These are phyloP conservation scores for Drosophila mojavensis DNA, from an alignment of 1,140 invertebrate species.

Conservation along the genomic window DNA sequence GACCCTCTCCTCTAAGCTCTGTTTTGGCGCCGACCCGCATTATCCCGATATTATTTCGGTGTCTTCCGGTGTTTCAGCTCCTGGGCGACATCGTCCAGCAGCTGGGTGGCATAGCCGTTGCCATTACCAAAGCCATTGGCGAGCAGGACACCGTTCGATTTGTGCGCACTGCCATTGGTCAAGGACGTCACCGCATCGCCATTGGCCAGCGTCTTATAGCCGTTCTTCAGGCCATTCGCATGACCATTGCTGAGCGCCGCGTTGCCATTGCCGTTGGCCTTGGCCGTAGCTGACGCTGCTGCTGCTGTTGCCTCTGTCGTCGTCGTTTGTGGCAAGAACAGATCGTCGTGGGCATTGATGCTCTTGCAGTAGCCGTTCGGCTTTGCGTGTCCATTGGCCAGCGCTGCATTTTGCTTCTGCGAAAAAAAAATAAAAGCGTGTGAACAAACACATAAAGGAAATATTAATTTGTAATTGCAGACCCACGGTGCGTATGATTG, in stretches of 20 bases:
- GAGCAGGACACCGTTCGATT: constrained; percentile 41
- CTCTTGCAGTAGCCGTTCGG: constrained; percentile 76
- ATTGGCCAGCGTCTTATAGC: constrained; percentile 59
- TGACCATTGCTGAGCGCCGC: constrained; percentile 58
- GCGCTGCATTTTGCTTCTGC: constrained; percentile 60
- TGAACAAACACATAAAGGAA: background rate
- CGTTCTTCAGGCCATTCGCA: constrained; percentile 64
- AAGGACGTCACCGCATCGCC: constrained; percentile 25
- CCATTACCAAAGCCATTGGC: constrained; percentile 49
- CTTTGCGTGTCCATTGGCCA: constrained; percentile 68
- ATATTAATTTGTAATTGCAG: background rate
- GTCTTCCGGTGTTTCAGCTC: constrained; percentile 79
- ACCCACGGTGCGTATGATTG: constrained; percentile 23
- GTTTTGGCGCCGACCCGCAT: constrained; percentile 62
- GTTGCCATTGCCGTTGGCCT: constrained; percentile 50
- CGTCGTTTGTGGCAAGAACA: constrained; percentile 57
- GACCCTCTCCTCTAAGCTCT: constrained; percentile 59
- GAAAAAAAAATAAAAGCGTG: no score
- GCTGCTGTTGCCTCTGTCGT: constrained; percentile 25
- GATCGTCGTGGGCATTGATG: constrained; percentile 76
- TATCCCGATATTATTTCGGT: constrained; percentile 79
- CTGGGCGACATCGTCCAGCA: constrained; percentile 66
- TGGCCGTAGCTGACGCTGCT: constrained; percentile 36
- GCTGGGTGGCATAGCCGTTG: constrained; percentile 56
- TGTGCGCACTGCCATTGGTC: constrained; percentile 48